A percentile compares a stretch with the other conserved stretches of the same genome.
Conservation (phyloP, 2,888 invertebrate genomes). For the Lottia scabra region DNA sequence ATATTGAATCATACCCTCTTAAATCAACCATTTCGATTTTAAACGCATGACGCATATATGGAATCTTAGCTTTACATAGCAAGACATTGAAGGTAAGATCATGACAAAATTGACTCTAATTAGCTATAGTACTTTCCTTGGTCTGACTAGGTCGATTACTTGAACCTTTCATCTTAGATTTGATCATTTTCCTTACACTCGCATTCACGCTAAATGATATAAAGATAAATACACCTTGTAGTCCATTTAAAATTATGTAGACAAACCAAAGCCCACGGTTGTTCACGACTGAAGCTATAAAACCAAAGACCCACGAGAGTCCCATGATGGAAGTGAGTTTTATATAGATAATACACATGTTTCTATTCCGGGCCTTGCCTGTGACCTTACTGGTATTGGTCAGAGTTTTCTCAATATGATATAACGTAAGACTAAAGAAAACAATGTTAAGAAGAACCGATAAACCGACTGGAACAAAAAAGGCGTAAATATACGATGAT, state of each 20-base stretch:
- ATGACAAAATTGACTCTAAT: too few species aligned
- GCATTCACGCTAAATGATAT: background rate
- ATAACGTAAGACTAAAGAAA: background rate
- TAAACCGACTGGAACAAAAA: background rate
- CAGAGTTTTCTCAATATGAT: background rate
- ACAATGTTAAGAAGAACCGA: background rate
- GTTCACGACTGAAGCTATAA: background rate
- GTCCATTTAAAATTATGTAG: background rate
- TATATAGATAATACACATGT: background rate
- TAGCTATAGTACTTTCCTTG: too few species aligned
- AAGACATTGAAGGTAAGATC: too few species aligned
- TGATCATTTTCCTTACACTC: background rate
- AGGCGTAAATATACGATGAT: background rate
- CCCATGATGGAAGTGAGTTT: background rate
- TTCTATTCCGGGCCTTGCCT: background rate
- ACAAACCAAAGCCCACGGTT: background rate
- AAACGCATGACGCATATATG: too few species aligned
- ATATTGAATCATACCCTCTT: too few species aligned
- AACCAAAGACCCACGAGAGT: background rate
- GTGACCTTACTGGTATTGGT: background rate
- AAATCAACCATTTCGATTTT: too few species aligned
- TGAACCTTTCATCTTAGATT: too few species aligned
- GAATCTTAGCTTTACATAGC: too few species aligned
- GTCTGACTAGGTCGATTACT: too few species aligned
- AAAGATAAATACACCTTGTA: background rate